Percentiles rank a stretch among this genome's conserved stretches.
Conservation (phyloP, 2,888 invertebrate genomes). For the Frankliniella fusca region DNA sequence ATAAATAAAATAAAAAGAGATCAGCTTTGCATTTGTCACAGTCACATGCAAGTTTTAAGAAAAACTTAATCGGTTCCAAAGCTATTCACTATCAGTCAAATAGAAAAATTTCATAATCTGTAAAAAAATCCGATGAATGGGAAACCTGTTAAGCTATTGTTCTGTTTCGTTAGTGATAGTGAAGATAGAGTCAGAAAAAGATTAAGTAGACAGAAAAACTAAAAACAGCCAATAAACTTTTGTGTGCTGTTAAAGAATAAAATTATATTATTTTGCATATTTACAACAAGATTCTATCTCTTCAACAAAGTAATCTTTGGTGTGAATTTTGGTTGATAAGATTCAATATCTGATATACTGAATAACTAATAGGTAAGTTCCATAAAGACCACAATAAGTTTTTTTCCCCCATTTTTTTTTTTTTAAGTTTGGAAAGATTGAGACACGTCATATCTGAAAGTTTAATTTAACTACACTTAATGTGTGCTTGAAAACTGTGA, state of each 20-base stretch:
- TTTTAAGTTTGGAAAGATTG: too few relatives aligned
- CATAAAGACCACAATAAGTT: neutral
- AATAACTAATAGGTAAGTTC: neutral
- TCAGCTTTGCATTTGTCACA: neutral
- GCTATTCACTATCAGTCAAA: neutral
- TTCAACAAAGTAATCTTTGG: slow-evolving; percentile 17
- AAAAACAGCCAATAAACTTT: too few relatives aligned
- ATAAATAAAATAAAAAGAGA: neutral
- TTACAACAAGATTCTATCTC: neutral
- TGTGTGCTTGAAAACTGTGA: too few relatives aligned
- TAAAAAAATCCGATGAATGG: neutral
- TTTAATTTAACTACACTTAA: too few relatives aligned
- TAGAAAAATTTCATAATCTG: neutral
- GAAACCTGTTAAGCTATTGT: too few relatives aligned
- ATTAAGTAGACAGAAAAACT: neutral
- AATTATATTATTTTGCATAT: neutral
- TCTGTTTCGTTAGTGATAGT: too few relatives aligned
- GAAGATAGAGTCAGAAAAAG: neutral
- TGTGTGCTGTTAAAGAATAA: neutral
- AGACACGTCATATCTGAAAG: too few relatives aligned
- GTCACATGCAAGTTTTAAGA: neutral
- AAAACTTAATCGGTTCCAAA: neutral
- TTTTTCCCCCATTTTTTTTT: too few relatives aligned
- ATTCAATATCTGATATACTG: slow-evolving; percentile 1
- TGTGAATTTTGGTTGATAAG: slow-evolving; percentile 17